phyloP scores from a whole-genome alignment of 2,888 invertebrate species.

The Chironomus tentans region DNA sequence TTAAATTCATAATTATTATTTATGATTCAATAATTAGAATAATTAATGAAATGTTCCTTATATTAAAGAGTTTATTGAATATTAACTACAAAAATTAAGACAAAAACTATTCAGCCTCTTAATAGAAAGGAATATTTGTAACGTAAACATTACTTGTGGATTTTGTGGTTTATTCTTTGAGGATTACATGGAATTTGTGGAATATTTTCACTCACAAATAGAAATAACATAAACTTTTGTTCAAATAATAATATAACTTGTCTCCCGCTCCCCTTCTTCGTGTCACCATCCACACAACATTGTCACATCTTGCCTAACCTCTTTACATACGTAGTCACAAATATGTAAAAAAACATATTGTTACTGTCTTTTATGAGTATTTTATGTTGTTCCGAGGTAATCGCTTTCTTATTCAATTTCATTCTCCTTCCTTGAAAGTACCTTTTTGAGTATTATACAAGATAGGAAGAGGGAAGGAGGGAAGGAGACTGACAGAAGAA shows the following conservation, averaged over 20 bases:
- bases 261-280: neutral
- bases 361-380: constrained; percentile 9
- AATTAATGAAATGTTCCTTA: too few relatives aligned
- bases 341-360: neutral
- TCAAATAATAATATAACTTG: neutral
- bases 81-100: too few relatives aligned
- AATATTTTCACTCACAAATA: constrained; percentile 6
- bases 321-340: neutral
- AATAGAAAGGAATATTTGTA: too few relatives aligned
- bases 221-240: neutral
- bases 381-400: constrained; percentile 18
- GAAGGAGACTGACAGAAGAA: too few relatives aligned
- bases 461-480: too few relatives aligned
- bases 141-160: neutral
- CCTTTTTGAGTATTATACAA: too few relatives aligned
- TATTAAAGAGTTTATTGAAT: too few relatives aligned
- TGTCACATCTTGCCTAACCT: neutral
- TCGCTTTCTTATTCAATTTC: constrained; percentile 13
- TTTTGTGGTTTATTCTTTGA: neutral
- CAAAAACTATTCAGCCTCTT: too few relatives aligned
- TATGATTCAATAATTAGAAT: too few relatives aligned
- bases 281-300: neutral
- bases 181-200: neutral
- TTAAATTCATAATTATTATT: too few relatives aligned
- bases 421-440: neutral